phyloP scores from a whole-genome alignment of 2,113 vertebrate species.

The Caloenas nicobarica region DNA sequence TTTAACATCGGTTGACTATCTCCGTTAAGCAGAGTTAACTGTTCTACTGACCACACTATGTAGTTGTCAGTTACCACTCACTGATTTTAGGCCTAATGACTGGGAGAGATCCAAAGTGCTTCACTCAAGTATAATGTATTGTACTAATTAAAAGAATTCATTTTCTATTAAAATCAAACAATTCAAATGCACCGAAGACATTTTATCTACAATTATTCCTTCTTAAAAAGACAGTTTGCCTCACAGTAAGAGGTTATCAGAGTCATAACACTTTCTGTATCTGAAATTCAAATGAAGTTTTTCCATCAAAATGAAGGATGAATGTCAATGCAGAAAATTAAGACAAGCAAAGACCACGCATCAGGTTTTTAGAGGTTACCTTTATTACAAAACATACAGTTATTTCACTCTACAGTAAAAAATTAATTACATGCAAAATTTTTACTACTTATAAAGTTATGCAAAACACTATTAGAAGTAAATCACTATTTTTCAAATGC shows the following conservation, averaged over 20 bases:
- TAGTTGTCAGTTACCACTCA: not conserved
- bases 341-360: constrained; percentile 31
- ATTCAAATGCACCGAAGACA: not conserved
- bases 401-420: constrained; percentile 10
- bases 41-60: not conserved
- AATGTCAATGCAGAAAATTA: not conserved
- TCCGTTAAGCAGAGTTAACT: not conserved
- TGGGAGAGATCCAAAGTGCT: not conserved
- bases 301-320: not conserved
- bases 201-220: not conserved
- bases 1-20: not conserved
- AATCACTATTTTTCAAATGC: not conserved
- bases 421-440: not conserved
- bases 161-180: not conserved
- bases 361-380: not conserved
- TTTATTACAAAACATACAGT: constrained; percentile 52
- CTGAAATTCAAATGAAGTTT: not conserved
- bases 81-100: not conserved
- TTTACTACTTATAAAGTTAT: not conserved
- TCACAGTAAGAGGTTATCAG: not conserved
- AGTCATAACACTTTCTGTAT: not conserved
- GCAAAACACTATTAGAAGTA: not conserved
- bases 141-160: not conserved
- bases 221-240: not conserved
- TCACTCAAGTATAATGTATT: not conserved